A percentile compares a stretch with the other conserved stretches of the same genome.
phyloP scores from a whole-genome alignment of 1,140 invertebrate genomes.

The Halesus radiatus region DNA sequence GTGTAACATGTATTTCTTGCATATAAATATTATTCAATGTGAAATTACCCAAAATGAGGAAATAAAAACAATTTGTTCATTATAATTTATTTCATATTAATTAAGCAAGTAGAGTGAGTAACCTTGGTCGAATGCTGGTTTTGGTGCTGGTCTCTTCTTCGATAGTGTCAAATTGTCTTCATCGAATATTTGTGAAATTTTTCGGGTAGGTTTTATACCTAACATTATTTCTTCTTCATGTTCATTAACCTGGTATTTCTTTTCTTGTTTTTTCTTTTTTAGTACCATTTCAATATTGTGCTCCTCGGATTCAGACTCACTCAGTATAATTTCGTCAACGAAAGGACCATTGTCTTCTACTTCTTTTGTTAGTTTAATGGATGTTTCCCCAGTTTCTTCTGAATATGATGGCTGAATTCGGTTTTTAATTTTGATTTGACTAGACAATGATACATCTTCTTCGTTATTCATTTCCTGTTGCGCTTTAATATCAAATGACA shows the following conservation, averaged over 20 bases:
- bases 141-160: constrained; percentile 74
- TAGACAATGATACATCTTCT: constrained; percentile 85
- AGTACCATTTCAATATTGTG: constrained; percentile 69
- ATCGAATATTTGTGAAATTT: constrained; percentile 67
- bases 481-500: constrained; percentile 70
- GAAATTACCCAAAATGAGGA: not conserved
- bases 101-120: constrained; percentile 35
- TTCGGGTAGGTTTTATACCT: constrained; percentile 67
- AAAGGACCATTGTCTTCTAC: constrained; percentile 72
- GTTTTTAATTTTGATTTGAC: constrained; percentile 80
- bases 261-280: constrained; percentile 69
- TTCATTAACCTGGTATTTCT: constrained; percentile 70
- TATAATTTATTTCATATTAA: constrained; percentile 23
- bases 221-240: constrained; percentile 71
- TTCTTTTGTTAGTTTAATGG: constrained; percentile 78
- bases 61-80: constrained; percentile 18
- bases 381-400: constrained; percentile 79
- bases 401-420: constrained; percentile 75
- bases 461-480: constrained; percentile 73
- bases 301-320: constrained; percentile 66
- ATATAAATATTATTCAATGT: constrained; percentile 6
- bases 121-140: constrained; percentile 78
- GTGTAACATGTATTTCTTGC: not conserved
- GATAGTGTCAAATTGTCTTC: constrained; percentile 76
- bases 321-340: constrained; percentile 65